Conservation (phyloP, 1,140 invertebrate species). For the Euwallacea fornicatus region DNA sequence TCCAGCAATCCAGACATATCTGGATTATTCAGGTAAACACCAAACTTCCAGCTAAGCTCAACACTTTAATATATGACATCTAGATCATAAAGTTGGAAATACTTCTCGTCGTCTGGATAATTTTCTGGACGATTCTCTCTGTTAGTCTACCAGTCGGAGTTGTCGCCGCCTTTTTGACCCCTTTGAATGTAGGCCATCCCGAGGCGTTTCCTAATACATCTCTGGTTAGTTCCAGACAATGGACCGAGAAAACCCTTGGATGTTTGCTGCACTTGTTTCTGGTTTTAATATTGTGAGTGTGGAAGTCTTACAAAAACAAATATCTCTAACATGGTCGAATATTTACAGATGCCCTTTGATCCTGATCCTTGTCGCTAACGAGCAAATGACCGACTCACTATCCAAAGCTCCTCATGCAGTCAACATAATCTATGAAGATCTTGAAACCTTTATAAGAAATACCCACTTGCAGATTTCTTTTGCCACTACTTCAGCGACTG, state of each 20-base stretch:
- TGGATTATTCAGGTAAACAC: constrained; percentile 41
- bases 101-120: constrained; percentile 37
- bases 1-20: constrained; percentile 7
- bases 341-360: constrained; percentile 54
- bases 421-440: constrained; percentile 61
- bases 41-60: not conserved
- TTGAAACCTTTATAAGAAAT: constrained; percentile 61
- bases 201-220: constrained; percentile 43
- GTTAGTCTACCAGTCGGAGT: constrained; percentile 38
- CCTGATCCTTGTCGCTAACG: constrained; percentile 63
- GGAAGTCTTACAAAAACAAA: not conserved
- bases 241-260: constrained; percentile 49
- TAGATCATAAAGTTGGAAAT: constrained; percentile 43
- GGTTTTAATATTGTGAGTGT: constrained; percentile 54
- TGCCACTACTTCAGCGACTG: constrained; percentile 62
- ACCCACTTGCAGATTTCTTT: constrained; percentile 62
- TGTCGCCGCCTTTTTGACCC: constrained; percentile 30
- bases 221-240: constrained; percentile 47
- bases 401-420: constrained; percentile 58
- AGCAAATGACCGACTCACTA: constrained; percentile 58
- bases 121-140: constrained; percentile 40
- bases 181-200: constrained; percentile 29
- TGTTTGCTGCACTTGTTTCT: constrained; percentile 54
- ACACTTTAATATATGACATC: not conserved
- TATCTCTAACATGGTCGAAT: not conserved